Base-by-base conservation (phyloP, 2,113 vertebrate genomes). In the Numenius arquata region DNA sequence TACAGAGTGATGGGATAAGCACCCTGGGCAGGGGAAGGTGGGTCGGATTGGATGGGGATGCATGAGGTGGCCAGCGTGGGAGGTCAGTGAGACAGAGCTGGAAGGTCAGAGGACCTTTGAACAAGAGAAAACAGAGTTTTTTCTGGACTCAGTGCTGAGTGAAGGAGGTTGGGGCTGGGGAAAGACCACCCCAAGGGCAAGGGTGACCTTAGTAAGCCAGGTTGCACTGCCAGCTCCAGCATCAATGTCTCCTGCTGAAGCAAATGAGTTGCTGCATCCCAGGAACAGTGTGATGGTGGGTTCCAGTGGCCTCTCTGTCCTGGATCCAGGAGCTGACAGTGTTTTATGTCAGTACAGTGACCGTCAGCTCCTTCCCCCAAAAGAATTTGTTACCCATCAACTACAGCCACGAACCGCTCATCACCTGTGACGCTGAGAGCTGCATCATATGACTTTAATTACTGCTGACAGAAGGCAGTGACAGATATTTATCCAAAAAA, bases 401-500 rank as follows among this genome's bases (percentile, higher is more conserved):
- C 70, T 66, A 5, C 74, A 82, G 67, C 84, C 87, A 89, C 9
- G 41, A 96, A 47, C 25, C 5, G 27, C 82, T 89, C 53, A 2
- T 93, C 94, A 93, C 62, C 53, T 0, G 59, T 36, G 82, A 66
- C 0, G 58, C 71, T n/a, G 53, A 83, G 34, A 83, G 81, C 84
- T 63, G 65, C 90, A 59, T 91, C 90, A 15, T 59, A 30, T 6
- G 61, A 38, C 80, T 90, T 63, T 90, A 86, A 96, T 93, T 90
- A 85, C 95, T 63, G 83, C 90, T 90, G 88, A 80, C 74, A 90
- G 85, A 72, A 94, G 93, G 50, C 41, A 43, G 41, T 77, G 83
- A 90, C 92, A 96, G 92, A 71, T 53, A 30, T 71, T 88, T 83
- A 78, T 43, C 85, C 85, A 70, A 67, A 81, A 97, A 93, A 95